These are phyloP conservation scores for Venturia canescens DNA, from an alignment of 1,140 invertebrate genomes.

Conservation along the genomic window DNA sequence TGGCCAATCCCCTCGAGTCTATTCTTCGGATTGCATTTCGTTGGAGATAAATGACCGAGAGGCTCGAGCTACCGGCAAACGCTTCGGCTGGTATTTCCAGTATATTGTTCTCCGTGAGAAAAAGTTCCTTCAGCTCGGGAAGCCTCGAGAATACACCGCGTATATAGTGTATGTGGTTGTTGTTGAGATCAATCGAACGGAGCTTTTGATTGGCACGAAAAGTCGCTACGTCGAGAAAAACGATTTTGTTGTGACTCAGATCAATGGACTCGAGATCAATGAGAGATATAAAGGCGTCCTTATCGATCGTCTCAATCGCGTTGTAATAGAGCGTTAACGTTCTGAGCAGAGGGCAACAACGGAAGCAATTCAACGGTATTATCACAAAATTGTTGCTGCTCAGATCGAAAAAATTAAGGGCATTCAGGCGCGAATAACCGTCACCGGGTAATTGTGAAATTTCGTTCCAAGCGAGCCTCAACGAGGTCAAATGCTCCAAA, in stretches of 20 bases:
- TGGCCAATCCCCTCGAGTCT: constrained; percentile 84
- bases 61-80: constrained; percentile 85
- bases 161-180: constrained; percentile 93
- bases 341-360: constrained; percentile 85
- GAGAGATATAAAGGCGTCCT: constrained; percentile 85
- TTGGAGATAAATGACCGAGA: constrained; percentile 91
- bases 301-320: constrained; percentile 87
- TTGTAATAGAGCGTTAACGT: constrained; percentile 91
- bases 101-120: constrained; percentile 93
- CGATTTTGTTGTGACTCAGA: constrained; percentile 92
- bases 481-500: constrained; percentile 83
- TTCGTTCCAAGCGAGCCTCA: constrained; percentile 91
- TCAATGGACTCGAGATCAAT: constrained; percentile 89
- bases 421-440: constrained; percentile 83
- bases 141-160: constrained; percentile 88
- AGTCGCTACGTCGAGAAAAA: constrained; percentile 82
- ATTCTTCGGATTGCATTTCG: constrained; percentile 90
- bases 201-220: constrained; percentile 87
- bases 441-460: constrained; percentile 84
- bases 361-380: constrained; percentile 86
- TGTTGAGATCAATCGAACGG: constrained; percentile 89
- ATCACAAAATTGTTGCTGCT: constrained; percentile 91
- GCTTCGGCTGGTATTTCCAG: constrained; percentile 88
- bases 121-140: constrained; percentile 86
- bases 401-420: constrained; percentile 87